Percentiles rank a stretch among this genome's conserved stretches.
phyloP scores from a whole-genome alignment of 1,140 invertebrate genomes.

The Caerostris extrusa region DNA sequence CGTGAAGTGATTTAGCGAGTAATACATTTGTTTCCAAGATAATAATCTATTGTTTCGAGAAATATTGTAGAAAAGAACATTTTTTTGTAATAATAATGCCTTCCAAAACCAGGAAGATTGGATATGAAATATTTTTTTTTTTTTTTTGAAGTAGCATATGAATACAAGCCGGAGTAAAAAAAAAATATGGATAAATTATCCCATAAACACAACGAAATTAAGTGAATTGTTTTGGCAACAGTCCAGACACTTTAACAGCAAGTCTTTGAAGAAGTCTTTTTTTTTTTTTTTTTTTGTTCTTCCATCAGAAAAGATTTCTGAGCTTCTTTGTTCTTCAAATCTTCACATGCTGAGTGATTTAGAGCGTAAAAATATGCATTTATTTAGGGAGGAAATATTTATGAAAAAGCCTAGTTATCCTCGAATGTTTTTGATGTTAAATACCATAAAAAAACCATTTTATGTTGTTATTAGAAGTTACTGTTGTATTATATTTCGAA shows the following conservation, averaged over 20 bases:
- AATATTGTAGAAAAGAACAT: neutral
- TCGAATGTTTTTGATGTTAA: no score
- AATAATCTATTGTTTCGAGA: neutral
- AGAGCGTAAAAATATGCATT: conserved; percentile 39
- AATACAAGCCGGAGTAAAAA: neutral
- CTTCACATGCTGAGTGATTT: neutral
- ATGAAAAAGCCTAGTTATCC: neutral
- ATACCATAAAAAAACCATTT: no score
- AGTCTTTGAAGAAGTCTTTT: neutral
- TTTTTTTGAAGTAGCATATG: neutral
- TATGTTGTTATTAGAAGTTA: no score
- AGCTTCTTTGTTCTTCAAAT: neutral
- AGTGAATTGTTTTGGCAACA: conserved; percentile 24
- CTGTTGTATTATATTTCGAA: no score
- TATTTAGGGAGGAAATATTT: neutral
- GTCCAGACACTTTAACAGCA: neutral
- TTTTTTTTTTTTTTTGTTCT: neutral
- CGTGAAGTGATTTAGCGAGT: neutral
- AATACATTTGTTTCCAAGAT: neutral
- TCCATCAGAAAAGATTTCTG: neutral
- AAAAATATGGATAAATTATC: conserved; percentile 16
- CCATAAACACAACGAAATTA: conserved; percentile 29
- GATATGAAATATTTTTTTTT: neutral
- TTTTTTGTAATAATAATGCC: neutral
- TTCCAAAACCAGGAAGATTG: neutral